Base-by-base conservation (phyloP, 2,797 vertebrate genomes). In the Champsocephalus esox region DNA sequence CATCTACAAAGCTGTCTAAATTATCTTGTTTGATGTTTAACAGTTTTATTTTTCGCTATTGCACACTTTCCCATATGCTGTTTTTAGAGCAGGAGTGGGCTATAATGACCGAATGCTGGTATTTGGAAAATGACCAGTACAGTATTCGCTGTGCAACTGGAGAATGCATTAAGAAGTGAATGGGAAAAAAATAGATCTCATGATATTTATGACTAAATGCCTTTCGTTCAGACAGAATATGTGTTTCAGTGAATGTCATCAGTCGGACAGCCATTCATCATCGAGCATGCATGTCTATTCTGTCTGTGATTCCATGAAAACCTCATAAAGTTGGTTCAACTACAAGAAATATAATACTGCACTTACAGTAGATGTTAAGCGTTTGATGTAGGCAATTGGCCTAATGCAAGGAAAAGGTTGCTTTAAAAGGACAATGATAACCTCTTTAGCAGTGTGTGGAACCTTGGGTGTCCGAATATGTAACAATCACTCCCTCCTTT, bases 181-280 rank as follows among this genome's bases (percentile, higher is more conserved):
- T 50, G 62, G 67, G 46, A 68, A 69, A 76, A 19, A 78, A 81
- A 57, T 73, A 77, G 52, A 84, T 71, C 62, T 80, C 64, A 51
- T 43, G 65, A 78, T 81, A 79, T 84, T 79, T 78, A 66, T 76
- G 41, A 43, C 32, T 41, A 38, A 52, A 19, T 3, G 38, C 44
- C 66, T 69, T 59, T 68, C 51, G 57, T 67, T 58, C 3, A 8
- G 57, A 73, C 66, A 67, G 52, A 72, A 73, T 64, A 52, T 66
- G 54, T 4, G 62, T 43, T 79, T 61, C 75, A 69, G 65, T 17
- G 76, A 66, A 56, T 46, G 45, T 77, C 61, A 51, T 5, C 54
- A 71, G 70, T 65, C 19, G 16, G 72, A 59, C 61, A 66, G 2
- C 0, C 66, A 79, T 87, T 78, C 48, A 84, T 88, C 77, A 86